A percentile compares a stretch with the other conserved stretches of the same genome.
Conservation (phyloP, 64 coral and sea anemone genomes). For the Hydrozoanthus tunicans region DNA sequence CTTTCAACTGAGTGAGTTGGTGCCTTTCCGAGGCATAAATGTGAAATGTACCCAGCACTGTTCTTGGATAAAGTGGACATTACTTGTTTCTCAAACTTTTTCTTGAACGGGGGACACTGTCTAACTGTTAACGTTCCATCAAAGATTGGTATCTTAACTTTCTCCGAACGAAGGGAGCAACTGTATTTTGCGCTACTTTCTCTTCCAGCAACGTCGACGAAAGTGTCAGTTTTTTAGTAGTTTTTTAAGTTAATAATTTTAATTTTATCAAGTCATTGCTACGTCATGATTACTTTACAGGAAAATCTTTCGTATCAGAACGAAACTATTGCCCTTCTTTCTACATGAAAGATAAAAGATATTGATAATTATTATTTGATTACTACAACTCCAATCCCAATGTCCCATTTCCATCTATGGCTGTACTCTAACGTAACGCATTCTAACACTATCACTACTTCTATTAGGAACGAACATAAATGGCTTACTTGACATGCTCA, state of each 20-base stretch:
- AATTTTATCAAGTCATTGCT: too few species aligned
- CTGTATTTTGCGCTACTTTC: not conserved
- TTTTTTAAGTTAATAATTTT: too few species aligned
- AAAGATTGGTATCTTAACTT: slow-evolving; percentile 4
- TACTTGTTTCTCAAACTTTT: not conserved
- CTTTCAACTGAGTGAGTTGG: not conserved
- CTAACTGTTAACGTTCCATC: not conserved
- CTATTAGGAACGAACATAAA: not conserved
- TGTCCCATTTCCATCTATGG: too few species aligned
- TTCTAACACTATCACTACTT: not conserved
- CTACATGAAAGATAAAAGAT: too few species aligned
- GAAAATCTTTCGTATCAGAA: too few species aligned
- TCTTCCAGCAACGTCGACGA: not conserved
- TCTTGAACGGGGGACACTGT: not conserved
- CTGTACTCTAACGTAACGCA: too few species aligned
- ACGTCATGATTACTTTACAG: too few species aligned
- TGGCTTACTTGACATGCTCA: slow-evolving; percentile 93
- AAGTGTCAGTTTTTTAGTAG: not conserved
- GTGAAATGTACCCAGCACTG: not conserved
- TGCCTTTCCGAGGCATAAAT: not conserved
- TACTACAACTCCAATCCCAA: too few species aligned
- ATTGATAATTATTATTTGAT: too few species aligned
- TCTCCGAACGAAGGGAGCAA: not conserved
- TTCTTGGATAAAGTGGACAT: slow-evolving; percentile 1
- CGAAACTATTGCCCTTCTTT: too few species aligned